These are phyloP conservation scores for Drosophila lacteicornis DNA, from an alignment of 1,140 invertebrate species.

Conservation along the genomic window DNA sequence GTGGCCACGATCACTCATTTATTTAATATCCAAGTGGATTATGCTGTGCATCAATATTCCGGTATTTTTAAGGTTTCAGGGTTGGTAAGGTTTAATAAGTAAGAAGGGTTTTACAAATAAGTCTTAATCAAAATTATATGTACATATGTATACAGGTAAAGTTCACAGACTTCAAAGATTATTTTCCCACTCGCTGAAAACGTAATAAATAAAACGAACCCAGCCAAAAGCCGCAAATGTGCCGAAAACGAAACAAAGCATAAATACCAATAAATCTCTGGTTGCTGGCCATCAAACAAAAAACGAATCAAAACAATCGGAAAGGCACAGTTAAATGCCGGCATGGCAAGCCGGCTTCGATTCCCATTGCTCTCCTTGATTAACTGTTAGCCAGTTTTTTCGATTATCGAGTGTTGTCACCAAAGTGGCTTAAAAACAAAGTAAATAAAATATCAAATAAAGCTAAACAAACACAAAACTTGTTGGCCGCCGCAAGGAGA, in stretches of 20 bases:
- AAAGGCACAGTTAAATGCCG: constrained; percentile 68
- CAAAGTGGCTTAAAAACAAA: constrained; percentile 36
- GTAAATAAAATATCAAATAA: constrained; percentile 4
- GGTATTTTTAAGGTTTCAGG: background rate
- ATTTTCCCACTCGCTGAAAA: background rate
- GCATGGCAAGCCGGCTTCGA: constrained; percentile 10
- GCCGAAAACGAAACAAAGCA: constrained; percentile 26
- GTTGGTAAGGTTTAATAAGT: background rate
- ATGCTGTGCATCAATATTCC: too few species aligned
- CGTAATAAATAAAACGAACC: constrained; percentile 22
- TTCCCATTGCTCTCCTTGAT: constrained; percentile 21
- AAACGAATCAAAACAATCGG: constrained; percentile 47
- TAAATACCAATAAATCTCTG: constrained; percentile 51
- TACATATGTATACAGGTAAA: too few species aligned
- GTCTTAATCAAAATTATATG: too few species aligned
- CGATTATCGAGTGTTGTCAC: constrained; percentile 36
- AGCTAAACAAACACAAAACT: constrained; percentile 34
- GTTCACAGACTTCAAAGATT: background rate
- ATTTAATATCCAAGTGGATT: background rate
- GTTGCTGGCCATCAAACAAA: constrained; percentile 46
- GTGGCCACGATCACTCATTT: background rate
- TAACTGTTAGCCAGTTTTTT: constrained; percentile 25
- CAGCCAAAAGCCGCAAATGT: constrained; percentile 22
- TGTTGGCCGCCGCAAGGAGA: background rate
- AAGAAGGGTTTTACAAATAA: background rate